Evolutionary conservation across 2,113 vertebrate species (phyloP).

Genomic region (Sylvilagus bachmani): DNA sequence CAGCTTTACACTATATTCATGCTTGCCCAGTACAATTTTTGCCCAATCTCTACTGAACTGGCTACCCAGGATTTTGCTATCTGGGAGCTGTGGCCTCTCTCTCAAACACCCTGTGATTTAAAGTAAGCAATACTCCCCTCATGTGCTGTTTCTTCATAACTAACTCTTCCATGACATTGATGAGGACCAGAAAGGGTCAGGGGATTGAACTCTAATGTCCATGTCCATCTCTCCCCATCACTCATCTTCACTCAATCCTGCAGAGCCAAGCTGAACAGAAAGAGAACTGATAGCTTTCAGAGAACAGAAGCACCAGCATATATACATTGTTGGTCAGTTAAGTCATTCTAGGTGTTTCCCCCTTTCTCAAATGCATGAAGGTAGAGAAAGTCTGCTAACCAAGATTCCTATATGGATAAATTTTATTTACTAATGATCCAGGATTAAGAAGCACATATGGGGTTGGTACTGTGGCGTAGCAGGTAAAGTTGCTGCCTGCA

Average conservation of each 20-base stretch:
- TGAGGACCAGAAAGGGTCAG: background rate
- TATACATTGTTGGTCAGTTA: background rate
- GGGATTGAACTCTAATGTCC: background rate
- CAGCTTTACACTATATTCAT: background rate
- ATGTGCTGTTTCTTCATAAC: background rate
- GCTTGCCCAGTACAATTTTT: background rate
- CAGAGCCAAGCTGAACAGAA: background rate
- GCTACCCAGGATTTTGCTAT: background rate
- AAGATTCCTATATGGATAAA: background rate
- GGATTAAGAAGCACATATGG: background rate
- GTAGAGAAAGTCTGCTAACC: background rate
- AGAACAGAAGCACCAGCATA: background rate
- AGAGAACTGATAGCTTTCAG: background rate
- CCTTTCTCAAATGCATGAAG: background rate
- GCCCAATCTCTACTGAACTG: background rate
- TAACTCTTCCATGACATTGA: background rate
- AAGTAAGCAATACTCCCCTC: background rate
- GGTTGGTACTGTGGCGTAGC: too few species aligned
- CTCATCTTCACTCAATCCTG: background rate
- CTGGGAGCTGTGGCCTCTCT: background rate
- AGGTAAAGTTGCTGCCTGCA: too few species aligned
- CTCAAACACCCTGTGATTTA: conserved; percentile 20
- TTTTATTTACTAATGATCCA: background rate
- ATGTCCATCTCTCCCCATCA: background rate
- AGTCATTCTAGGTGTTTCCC: background rate